Evolutionary conservation across 2,888 invertebrate genomes (phyloP), one percentile per base, ranked within the genome.

Genomic region (Agrotis clavis): DNA sequence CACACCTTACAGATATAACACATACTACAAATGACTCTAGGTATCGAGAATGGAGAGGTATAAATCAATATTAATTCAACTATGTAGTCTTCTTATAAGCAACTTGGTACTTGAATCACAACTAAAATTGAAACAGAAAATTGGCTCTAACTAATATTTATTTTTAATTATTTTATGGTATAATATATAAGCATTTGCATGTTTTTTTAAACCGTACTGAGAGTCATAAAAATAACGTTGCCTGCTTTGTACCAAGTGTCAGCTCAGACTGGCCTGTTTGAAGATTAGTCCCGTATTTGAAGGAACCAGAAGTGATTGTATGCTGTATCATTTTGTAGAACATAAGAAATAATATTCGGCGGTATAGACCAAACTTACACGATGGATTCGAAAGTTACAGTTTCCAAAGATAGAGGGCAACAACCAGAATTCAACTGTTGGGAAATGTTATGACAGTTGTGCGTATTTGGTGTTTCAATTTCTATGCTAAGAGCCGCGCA

Each of bases 21-120:
- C 87, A 87, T 87, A 87, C 87, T 91, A 91, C 89, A 91, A 92
- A 92, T 91, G 87, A 90, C 86, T 87, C 71, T 82, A 82, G 85
- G 77, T 85, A 87, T 86, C 86, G 76, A 86, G 90, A 90, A 90
- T 87, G 90, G 87, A 84, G 85, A 83, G 84, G 81, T 86, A 91
- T 90, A 88, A 91, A 90, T 92, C 90, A 90, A 92, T 92, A 91
- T 89, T 89, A 87, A 90, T 89, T 88, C 82, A 87, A 88, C 87
- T 82, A 85, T 87, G 87, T 86, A 88, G 85, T 87, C 88, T 88
- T 86, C 87, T 90, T 84, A n/a, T n/a, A 84, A 83, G 86, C 65
- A 82, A 5, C n/a, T 56, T 51, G 84, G 82, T 83, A 78, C 80
- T 74, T 71, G n/a, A n/a, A 35, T 73, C 54, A 30, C 21, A 18